These are phyloP conservation scores for Melanotaenia duboulayi DNA, from an alignment of 2,113 vertebrate genomes.

Conservation along the genomic window DNA sequence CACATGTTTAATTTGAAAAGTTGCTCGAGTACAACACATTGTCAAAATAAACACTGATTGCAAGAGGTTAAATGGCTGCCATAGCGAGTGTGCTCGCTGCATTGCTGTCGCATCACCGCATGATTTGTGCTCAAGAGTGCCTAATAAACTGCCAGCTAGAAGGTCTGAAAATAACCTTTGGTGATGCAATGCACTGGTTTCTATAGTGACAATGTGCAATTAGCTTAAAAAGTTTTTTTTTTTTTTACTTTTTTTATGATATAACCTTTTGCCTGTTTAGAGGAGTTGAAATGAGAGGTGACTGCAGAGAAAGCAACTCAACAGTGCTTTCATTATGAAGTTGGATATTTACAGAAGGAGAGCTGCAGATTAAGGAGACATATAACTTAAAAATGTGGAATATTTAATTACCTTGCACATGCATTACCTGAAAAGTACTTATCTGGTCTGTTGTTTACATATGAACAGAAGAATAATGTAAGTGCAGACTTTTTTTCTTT, in stretches of 20 bases:
- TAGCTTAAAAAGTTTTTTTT: conserved; percentile 6
- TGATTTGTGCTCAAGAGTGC: conserved; percentile 17
- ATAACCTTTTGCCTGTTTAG: conserved; percentile 34
- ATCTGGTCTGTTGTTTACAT: too few species aligned
- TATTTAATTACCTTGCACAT: neutral
- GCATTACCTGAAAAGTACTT: conserved; percentile 1
- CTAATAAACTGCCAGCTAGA: conserved; percentile 4
- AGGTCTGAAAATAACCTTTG: neutral
- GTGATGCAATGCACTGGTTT: conserved; percentile 16
- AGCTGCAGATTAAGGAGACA: neutral
- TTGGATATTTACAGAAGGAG: neutral
- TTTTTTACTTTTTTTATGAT: neutral
- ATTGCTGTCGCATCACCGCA: conserved; percentile 35
- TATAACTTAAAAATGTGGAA: neutral
- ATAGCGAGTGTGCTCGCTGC: conserved; percentile 1
- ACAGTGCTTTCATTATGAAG: neutral
- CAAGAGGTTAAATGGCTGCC: conserved; percentile 53
- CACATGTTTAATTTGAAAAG: conserved; percentile 47
- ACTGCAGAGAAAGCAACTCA: conserved; percentile 26
- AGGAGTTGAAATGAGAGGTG: neutral
- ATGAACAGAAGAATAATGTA: too few species aligned
- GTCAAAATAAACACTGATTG: conserved; percentile 51
- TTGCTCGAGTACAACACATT: conserved; percentile 5
- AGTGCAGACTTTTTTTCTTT: neutral
- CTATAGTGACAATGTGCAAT: conserved; percentile 44